phyloP scores from a whole-genome alignment of 1,140 invertebrate species.

The Protaetia brevitarsis region DNA sequence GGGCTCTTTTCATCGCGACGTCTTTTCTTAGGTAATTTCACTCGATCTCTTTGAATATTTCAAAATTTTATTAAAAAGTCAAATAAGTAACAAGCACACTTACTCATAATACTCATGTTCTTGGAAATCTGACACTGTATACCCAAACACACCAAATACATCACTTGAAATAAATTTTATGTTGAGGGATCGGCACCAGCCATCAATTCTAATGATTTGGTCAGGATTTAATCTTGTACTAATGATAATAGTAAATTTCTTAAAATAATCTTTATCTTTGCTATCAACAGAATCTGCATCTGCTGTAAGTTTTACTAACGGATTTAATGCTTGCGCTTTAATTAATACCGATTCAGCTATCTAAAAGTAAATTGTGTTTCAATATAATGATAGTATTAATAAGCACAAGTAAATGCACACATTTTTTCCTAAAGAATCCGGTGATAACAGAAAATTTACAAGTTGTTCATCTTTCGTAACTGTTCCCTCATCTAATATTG shows the following conservation, averaged over 20 bases:
- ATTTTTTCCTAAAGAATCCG: conserved; percentile 67
- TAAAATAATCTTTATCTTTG: conserved; percentile 71
- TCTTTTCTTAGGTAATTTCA: conserved; percentile 38
- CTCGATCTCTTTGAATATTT: conserved; percentile 39
- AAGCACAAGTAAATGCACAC: conserved; percentile 45
- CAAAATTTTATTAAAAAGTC: background rate
- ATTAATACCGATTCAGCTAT: conserved; percentile 77
- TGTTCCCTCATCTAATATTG: conserved; percentile 76
- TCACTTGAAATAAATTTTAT: conserved; percentile 88
- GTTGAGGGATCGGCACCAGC: conserved; percentile 71
- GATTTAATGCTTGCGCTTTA: conserved; percentile 81
- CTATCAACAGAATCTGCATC: conserved; percentile 63
- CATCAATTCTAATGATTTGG: conserved; percentile 73
- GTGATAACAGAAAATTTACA: conserved; percentile 76
- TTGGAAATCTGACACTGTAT: conserved; percentile 84
- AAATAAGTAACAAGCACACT: conserved; percentile 46
- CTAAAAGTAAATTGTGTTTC: conserved; percentile 51
- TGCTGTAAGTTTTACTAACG: conserved; percentile 82
- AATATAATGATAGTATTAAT: background rate
- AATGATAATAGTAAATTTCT: conserved; percentile 81
- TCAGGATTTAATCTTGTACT: conserved; percentile 70
- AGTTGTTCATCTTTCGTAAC: conserved; percentile 70
- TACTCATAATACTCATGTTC: conserved; percentile 85
- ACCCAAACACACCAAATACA: conserved; percentile 93
- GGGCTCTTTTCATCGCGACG: conserved; percentile 30